Percentiles rank a stretch among this genome's conserved stretches.
Conservation (phyloP, 1,140 invertebrate genomes). For the Drosophila littoralis region DNA sequence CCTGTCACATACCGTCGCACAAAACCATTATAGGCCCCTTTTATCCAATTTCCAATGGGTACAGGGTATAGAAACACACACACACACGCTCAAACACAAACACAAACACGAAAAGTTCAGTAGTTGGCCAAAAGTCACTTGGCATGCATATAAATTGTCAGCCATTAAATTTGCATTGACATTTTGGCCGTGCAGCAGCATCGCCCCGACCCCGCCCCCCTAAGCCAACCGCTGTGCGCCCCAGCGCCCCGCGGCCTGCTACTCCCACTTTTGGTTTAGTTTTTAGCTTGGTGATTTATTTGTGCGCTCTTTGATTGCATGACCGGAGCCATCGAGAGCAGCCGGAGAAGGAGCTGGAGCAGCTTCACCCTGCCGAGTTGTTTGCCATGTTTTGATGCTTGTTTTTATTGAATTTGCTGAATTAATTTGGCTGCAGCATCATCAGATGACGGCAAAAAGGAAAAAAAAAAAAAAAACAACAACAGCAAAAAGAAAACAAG, state of each 20-base stretch:
- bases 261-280: slow-evolving; percentile 41
- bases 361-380: slow-evolving; percentile 45
- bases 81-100: slow-evolving; percentile 5
- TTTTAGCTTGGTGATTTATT: slow-evolving; percentile 80
- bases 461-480: slow-evolving; percentile 30
- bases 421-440: slow-evolving; percentile 72
- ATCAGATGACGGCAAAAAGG: slow-evolving; percentile 25
- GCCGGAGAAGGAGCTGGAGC: slow-evolving; percentile 8
- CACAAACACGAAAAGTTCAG: slow-evolving; percentile 62
- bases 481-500: slow-evolving; percentile 16
- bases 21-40: not conserved
- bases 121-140: slow-evolving; percentile 81
- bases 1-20: slow-evolving; percentile 16
- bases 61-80: slow-evolving; percentile 26
- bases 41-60: not conserved
- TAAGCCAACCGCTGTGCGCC: not conserved
- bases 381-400: slow-evolving; percentile 75
- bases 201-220: slow-evolving; percentile 18
- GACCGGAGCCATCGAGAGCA: slow-evolving; percentile 50
- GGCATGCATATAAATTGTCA: slow-evolving; percentile 82
- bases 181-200: slow-evolving; percentile 70
- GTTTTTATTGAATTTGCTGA: slow-evolving; percentile 82
- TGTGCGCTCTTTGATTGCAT: slow-evolving; percentile 79
- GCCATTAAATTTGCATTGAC: slow-evolving; percentile 82
- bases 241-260: not conserved